Percentiles rank a stretch among this genome's conserved stretches.
Conservation (phyloP, 2,888 invertebrate species). For the Lasioglossum calceatum region DNA sequence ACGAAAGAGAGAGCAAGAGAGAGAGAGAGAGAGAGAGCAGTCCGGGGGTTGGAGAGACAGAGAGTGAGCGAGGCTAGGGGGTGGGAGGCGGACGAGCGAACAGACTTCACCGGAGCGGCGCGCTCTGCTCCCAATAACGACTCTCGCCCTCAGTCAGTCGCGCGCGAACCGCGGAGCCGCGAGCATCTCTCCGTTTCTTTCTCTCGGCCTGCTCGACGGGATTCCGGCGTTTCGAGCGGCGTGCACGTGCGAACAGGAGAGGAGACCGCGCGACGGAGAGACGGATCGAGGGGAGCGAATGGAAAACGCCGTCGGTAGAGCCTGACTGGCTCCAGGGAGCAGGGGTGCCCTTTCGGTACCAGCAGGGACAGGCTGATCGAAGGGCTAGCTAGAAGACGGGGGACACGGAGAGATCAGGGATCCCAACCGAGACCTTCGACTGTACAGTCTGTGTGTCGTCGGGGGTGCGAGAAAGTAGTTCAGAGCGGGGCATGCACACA, state of each 20-base stretch:
- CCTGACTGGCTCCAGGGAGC: not conserved
- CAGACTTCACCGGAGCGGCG: slow-evolving; percentile 56
- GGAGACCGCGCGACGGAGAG: slow-evolving; percentile 3
- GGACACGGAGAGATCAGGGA: not conserved
- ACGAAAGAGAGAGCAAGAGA: slow-evolving; percentile 28
- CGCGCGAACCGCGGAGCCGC: slow-evolving; percentile 81
- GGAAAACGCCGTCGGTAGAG: not conserved
- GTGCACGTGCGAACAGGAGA: slow-evolving; percentile 41
- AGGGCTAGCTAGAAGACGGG: not conserved
- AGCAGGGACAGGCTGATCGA: not conserved
- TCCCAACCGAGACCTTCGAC: not conserved
- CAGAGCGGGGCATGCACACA: not conserved
- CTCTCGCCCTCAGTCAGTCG: slow-evolving; percentile 78
- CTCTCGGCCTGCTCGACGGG: slow-evolving; percentile 45
- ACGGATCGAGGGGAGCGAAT: slow-evolving; percentile 16
- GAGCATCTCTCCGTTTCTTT: slow-evolving; percentile 68
- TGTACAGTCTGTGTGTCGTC: not conserved
- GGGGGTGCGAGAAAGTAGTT: not conserved
- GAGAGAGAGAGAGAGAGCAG: not conserved
- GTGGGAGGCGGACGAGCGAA: slow-evolving; percentile 24
- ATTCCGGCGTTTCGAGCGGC: slow-evolving; percentile 52
- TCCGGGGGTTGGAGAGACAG: slow-evolving; percentile 36
- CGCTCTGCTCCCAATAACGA: slow-evolving; percentile 72
- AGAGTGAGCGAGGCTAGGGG: slow-evolving; percentile 23
- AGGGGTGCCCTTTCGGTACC: not conserved